Evolutionary conservation across 2,113 vertebrate genomes (phyloP).

Genomic region (Smithornis capensis): DNA sequence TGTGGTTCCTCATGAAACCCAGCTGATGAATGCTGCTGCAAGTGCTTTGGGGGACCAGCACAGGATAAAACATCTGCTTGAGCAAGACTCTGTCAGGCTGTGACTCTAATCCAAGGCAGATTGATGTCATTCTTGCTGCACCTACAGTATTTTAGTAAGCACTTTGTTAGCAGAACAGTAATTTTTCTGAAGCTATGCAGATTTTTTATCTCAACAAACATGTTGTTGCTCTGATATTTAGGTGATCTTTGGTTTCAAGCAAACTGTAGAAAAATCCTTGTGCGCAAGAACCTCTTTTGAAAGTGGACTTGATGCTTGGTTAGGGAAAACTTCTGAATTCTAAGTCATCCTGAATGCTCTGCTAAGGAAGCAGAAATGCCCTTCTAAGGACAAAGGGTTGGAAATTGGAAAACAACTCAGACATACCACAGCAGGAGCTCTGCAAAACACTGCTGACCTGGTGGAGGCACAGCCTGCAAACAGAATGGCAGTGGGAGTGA

Average conservation of each 20-base stretch:
- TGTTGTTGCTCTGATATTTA: background rate
- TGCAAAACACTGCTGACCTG: background rate
- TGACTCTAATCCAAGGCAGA: background rate
- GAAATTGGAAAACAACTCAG: accelerated
- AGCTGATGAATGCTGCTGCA: background rate
- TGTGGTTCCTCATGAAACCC: background rate
- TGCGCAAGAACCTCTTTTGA: background rate
- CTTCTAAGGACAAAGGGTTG: background rate
- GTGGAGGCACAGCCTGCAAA: background rate
- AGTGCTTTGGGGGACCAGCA: background rate
- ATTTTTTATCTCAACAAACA: background rate
- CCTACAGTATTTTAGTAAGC: background rate
- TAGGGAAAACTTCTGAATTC: background rate
- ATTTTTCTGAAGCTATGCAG: background rate
- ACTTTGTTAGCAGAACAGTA: background rate
- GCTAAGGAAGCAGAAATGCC: background rate
- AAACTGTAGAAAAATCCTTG: background rate
- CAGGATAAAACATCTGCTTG: background rate
- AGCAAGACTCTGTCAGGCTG: background rate
- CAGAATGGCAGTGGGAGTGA: accelerated
- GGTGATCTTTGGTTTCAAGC: background rate
- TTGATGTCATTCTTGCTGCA: background rate
- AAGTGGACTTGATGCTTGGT: background rate
- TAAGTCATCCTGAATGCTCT: background rate
- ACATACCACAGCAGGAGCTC: background rate